A percentile compares a stretch with the other conserved stretches of the same genome.
These are phyloP conservation scores for Plagodis pulveraria DNA, from an alignment of 2,888 invertebrate species.

Conservation along the genomic window DNA sequence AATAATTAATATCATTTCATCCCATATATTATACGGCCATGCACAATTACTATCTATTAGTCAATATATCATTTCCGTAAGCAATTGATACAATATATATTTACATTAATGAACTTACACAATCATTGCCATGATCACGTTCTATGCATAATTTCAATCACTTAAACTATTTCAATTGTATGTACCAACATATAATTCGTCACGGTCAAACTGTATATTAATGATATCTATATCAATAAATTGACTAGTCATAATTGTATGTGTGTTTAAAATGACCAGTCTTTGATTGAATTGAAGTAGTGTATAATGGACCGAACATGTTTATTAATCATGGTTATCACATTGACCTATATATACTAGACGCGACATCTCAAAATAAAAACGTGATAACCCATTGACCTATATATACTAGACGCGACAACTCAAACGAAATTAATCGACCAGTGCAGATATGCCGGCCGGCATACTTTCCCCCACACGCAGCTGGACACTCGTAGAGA, in stretches of 20 bases:
- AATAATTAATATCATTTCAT: slow-evolving; percentile 13
- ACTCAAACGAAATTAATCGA: too few species aligned
- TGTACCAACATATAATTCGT: slow-evolving; percentile 34
- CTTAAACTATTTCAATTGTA: slow-evolving; percentile 22
- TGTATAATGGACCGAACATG: neutral
- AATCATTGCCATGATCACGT: slow-evolving; percentile 21
- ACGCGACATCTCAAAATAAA: too few species aligned
- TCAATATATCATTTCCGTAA: slow-evolving; percentile 28
- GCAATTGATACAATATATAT: slow-evolving; percentile 20
- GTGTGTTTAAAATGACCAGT: slow-evolving; percentile 15
- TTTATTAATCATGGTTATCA: neutral
- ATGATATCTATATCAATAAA: slow-evolving; percentile 33
- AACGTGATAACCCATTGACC: too few species aligned
- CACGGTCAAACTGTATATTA: slow-evolving; percentile 36
- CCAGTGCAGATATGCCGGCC: too few species aligned
- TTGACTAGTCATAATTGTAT: slow-evolving; percentile 25
- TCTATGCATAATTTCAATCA: slow-evolving; percentile 21
- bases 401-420: too few species aligned
- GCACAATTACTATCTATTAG: slow-evolving; percentile 19
- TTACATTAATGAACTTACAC: slow-evolving; percentile 27
- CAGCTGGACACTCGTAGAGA: too few species aligned
- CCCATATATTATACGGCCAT: slow-evolving; percentile 14
- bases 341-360: too few species aligned
- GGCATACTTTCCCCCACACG: too few species aligned
- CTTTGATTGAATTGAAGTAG: slow-evolving; percentile 7